phyloP scores from a whole-genome alignment of 37 sponge, comb jelly and placozoan genomes.

The Crambe crambe region DNA sequence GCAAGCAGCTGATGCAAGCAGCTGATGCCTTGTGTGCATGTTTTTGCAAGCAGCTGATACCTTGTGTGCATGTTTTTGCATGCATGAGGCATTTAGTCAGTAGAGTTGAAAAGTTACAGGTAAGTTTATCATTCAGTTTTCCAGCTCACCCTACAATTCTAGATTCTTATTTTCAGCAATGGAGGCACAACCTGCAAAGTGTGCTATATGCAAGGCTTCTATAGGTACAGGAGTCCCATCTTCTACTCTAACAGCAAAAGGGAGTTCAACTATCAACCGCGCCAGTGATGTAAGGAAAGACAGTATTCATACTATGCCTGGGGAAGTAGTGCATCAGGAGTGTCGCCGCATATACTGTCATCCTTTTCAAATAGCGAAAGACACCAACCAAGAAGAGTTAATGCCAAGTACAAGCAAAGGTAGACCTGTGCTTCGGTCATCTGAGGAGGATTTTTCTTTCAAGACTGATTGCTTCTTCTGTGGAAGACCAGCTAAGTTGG shows the following conservation, averaged over 20 bases:
- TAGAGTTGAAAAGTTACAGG: neutral
- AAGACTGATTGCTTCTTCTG: conserved; percentile 51
- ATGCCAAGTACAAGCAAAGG: conserved; percentile 14
- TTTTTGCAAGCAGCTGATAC: neutral
- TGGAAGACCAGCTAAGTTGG: conserved; percentile 35
- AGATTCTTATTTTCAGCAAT: conserved; percentile 11
- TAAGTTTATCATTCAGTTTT: neutral
- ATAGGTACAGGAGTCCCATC: conserved; percentile 19
- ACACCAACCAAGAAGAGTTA: conserved; percentile 19
- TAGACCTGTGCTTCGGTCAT: conserved; percentile 41
- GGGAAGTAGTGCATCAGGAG: conserved; percentile 27
- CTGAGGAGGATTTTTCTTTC: conserved; percentile 43
- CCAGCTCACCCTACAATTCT: neutral
- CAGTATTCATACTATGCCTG: conserved; percentile 26
- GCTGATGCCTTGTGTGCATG: neutral
- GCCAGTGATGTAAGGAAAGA: conserved; percentile 34
- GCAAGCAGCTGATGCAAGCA: neutral
- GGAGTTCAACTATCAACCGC: conserved; percentile 42
- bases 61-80: neutral
- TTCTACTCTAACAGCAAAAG: conserved; percentile 30
- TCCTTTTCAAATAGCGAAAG: conserved; percentile 37
- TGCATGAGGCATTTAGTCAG: neutral
- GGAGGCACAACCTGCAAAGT: conserved; percentile 17
- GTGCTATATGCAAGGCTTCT: conserved; percentile 25
- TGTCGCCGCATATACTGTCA: conserved; percentile 34